Evolutionary conservation across 2,797 vertebrate genomes (phyloP), one percentile per base, ranked within the genome.

Genomic region (Phoebastria nigripes): DNA sequence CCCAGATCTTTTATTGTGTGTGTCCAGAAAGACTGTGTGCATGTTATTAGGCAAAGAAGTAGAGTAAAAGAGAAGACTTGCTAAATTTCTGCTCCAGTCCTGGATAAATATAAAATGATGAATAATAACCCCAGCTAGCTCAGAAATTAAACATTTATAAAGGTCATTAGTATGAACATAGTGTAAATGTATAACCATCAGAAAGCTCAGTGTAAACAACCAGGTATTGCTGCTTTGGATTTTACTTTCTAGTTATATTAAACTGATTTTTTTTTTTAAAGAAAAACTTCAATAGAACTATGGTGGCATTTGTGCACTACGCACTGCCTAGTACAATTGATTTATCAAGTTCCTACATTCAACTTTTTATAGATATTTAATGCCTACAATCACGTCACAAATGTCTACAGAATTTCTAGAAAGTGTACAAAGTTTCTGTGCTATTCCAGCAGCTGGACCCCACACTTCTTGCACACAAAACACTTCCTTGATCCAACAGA

Each of bases 261-360:
- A 65, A 59, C 5, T 14, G 12, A 10, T 11, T 11, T 21, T 22
- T 19, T 7, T 33, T 14, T 49, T 26, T 52, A 15, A 61, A 69
- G 10, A 59, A 72, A 78, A 76, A 12, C 31, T 26, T 47, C 8
- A 28, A 20, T 10, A 82, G 95, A 97, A 90, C n/a, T 95, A 89
- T 91, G 96, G 96, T 85, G 97, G 96, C 92, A 96, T 96, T 95
- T 97, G 74, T 88, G 72, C 69, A 96, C 93, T 41, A 73, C 1
- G 33, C 66, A 89, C 77, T 74, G 82, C 84, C 86, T 84, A 90
- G 11, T n/a, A 54, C 44, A 65, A 63, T 0, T 81, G 28, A 88
- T 72, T 42, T 69, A 78, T 35, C 8, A 72, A 58, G 66, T 73
- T 72, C n/a, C 61, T 28, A 56, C 11, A 13, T n/a, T 69, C 49